Evolutionary conservation across 2,888 invertebrate genomes (phyloP).

Genomic region (Podotricha telesiphe): DNA sequence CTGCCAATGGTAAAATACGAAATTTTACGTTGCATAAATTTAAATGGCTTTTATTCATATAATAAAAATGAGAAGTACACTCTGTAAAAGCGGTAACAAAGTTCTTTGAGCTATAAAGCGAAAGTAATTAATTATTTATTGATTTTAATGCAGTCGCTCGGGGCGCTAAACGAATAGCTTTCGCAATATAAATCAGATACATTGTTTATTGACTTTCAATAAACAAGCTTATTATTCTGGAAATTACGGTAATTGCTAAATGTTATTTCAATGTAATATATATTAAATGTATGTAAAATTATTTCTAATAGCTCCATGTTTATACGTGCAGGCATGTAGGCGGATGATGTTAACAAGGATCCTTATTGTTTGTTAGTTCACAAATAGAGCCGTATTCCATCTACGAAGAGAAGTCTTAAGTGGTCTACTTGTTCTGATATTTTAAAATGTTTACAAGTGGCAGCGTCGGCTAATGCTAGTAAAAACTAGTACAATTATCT

Average conservation of each 20-base stretch:
- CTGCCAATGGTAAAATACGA: no score
- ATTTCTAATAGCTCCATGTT: conserved; percentile 3
- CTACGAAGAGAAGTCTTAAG: conserved; percentile 34
- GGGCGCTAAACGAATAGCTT: conserved; percentile 1
- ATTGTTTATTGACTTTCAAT: conserved; percentile 5
- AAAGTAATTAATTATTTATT: conserved; percentile 23
- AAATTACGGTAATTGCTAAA: background rate
- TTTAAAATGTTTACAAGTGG: conserved; percentile 27
- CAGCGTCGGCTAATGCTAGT: background rate
- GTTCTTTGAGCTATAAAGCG: conserved; percentile 18
- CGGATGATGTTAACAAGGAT: conserved; percentile 27
- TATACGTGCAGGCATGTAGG: conserved; percentile 16
- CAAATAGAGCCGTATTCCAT: conserved; percentile 26
- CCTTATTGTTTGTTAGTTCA: conserved; percentile 27
- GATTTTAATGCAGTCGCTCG: conserved; percentile 22
- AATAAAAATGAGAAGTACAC: background rate
- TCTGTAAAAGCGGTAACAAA: conserved; percentile 9
- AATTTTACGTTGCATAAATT: no score
- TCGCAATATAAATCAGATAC: conserved; percentile 17
- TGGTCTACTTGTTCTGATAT: conserved; percentile 28
- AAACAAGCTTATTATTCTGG: conserved; percentile 8
- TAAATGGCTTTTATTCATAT: background rate
- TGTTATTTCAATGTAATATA: background rate
- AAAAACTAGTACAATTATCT: conserved; percentile 24
- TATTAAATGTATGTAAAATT: background rate